These are phyloP conservation scores for Oplegnathus fasciatus DNA, from an alignment of 2,113 vertebrate species.

Conservation along the genomic window DNA sequence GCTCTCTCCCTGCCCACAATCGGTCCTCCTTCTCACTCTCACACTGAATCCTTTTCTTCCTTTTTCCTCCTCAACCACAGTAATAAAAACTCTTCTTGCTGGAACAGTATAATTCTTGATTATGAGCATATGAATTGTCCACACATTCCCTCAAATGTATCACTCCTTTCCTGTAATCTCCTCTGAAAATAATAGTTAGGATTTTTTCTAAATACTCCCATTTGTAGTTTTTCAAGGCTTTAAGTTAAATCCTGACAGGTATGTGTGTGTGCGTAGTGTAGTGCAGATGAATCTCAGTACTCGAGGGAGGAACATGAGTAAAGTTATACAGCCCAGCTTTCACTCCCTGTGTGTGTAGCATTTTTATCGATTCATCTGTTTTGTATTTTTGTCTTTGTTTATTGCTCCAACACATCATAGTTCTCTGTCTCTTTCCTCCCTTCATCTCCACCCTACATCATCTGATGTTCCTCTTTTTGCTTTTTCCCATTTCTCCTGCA, in stretches of 20 bases:
- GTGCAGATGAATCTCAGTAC: constrained; percentile 6
- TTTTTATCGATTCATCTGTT: constrained; percentile 49
- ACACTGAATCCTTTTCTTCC: not conserved
- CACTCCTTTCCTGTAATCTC: not conserved
- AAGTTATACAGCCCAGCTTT: constrained; percentile 2
- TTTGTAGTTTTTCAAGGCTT: not conserved
- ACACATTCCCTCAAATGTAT: not conserved
- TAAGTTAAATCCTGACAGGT: constrained; percentile 4
- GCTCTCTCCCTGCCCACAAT: not conserved
- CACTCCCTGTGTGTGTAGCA: constrained; percentile 4
- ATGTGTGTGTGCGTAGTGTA: not conserved
- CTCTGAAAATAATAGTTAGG: not conserved
- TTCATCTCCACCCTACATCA: constrained; percentile 1
- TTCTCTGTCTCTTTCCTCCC: not conserved
- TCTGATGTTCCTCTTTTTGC: not conserved
- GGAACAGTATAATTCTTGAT: constrained; percentile 10
- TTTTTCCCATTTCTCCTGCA: not conserved
- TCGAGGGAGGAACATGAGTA: not conserved
- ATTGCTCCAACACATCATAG: constrained; percentile 25
- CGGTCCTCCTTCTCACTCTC: not conserved
- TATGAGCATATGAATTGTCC: not conserved
- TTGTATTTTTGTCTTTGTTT: constrained; percentile 42
- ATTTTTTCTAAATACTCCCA: constrained; percentile 1
- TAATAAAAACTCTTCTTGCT: not conserved
- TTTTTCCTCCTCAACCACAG: not conserved